Conservation (phyloP, 2,797 vertebrate species). For the Scarus forsteni region DNA sequence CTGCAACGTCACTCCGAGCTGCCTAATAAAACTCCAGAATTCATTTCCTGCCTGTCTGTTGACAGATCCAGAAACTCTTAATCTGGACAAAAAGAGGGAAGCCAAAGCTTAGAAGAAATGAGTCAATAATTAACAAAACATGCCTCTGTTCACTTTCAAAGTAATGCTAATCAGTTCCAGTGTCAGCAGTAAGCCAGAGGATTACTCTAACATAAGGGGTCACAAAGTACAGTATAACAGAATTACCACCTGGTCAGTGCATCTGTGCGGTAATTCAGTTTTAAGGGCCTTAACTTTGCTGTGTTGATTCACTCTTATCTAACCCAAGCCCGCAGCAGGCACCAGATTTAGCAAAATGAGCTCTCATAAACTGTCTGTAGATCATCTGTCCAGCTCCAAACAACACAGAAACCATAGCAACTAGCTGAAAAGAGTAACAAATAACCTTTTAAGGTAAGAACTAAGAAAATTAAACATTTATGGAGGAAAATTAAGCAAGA, state of each 20-base stretch:
- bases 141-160: conserved; percentile 12
- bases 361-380: too few species aligned
- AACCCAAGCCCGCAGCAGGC: too few species aligned
- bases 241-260: neutral
- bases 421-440: too few species aligned
- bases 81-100: conserved; percentile 5
- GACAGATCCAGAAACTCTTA: neutral
- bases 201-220: neutral
- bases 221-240: neutral
- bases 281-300: neutral
- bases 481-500: too few species aligned
- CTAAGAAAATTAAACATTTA: too few species aligned
- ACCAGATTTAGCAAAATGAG: too few species aligned
- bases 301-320: neutral
- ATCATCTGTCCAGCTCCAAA: neutral
- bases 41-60: neutral
- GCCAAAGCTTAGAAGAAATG: conserved; percentile 1
- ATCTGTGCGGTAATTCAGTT: neutral
- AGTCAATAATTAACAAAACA: neutral
- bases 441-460: too few species aligned
- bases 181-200: neutral
- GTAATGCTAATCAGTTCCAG: neutral
- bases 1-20: conserved; percentile 3
- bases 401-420: neutral
- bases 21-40: neutral